Evolutionary conservation across 64 coral and sea anemone species (phyloP).

Genomic region (Stichodactyla helianthus): DNA sequence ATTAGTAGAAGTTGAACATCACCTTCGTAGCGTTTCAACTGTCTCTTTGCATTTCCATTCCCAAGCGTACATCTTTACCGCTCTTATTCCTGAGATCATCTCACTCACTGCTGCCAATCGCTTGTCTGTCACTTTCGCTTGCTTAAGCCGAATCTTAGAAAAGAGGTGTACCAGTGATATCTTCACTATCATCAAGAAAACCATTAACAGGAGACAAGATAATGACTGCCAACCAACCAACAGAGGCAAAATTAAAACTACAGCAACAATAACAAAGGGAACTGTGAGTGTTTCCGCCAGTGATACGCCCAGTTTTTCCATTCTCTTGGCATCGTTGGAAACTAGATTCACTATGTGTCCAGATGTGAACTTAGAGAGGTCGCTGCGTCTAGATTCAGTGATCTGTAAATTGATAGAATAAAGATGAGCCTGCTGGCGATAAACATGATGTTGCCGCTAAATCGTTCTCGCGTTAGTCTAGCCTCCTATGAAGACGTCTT

Average conservation of each 20-base stretch:
- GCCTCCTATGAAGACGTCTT: no score
- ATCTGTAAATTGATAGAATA: background rate
- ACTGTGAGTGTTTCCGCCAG: no score
- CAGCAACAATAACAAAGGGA: background rate
- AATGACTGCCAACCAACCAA: background rate
- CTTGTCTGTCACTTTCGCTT: background rate
- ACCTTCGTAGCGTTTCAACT: background rate
- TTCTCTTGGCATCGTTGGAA: background rate
- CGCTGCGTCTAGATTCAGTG: background rate
- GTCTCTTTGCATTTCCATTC: background rate
- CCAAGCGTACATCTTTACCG: background rate
- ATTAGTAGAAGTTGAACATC: no score
- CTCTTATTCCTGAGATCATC: background rate
- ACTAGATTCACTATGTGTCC: background rate
- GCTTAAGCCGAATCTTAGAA: background rate
- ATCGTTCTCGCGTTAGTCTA: no score
- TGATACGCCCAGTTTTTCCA: no score
- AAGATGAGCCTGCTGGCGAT: no score
- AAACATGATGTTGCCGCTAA: no score
- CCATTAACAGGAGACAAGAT: background rate
- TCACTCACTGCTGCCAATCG: background rate
- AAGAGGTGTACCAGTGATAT: background rate
- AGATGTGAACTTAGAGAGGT: background rate
- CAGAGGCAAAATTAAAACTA: background rate
- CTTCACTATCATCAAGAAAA: background rate